Base-by-base conservation (phyloP, 1,140 invertebrate species). In the Trachymyrmex septentrionalis region DNA sequence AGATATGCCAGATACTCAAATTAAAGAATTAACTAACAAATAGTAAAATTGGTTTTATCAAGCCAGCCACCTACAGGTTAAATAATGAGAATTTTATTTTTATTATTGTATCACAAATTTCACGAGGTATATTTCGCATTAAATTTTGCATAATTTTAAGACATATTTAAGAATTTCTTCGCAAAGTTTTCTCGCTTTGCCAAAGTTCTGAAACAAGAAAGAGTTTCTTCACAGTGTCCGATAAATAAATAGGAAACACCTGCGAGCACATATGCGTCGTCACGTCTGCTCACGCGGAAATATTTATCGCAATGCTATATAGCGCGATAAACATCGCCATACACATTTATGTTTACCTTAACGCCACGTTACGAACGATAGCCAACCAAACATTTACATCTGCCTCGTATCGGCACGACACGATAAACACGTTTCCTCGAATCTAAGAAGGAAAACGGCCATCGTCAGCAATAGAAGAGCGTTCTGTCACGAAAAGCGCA, bases 211-310 rank as follows among this genome's bases (percentile, higher is more conserved):
- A 69, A 24, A 63, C 16, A 34, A 73, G 24, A 67, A 61, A 30
- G 78, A 55, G 12, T 75, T 72, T 84, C 44, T 71, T 73, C 48
- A 3, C 67, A 16, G 38, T 24, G 16, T 16, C 50, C 30, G 10
- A 27, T 75, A 84, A 84, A 84, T 75, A 84, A 84, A 75, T 84
- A 84, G 24, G 24, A 75, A 84, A 84, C 80, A 84, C 80, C 69
- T 84, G 80, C 38, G 53, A 53, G 24, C n/a, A 21, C 78, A 48
- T n/a, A 59, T 44, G 34, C 67, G 24, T 84, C 67, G 80, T 50
- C 69, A 75, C 57, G 80, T 24, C 53, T 55, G 80, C 72, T 84
- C 71, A 61, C 69, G 55, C 53, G 80, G 69, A 73, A 84, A 84
- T 84, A 84, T 84, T 84, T 84, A 84, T 84, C 80, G 69, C 55